A percentile compares a stretch with the other conserved stretches of the same genome.
Evolutionary conservation across 1,140 invertebrate genomes (phyloP).

Genomic region (Penaeus indicus): DNA sequence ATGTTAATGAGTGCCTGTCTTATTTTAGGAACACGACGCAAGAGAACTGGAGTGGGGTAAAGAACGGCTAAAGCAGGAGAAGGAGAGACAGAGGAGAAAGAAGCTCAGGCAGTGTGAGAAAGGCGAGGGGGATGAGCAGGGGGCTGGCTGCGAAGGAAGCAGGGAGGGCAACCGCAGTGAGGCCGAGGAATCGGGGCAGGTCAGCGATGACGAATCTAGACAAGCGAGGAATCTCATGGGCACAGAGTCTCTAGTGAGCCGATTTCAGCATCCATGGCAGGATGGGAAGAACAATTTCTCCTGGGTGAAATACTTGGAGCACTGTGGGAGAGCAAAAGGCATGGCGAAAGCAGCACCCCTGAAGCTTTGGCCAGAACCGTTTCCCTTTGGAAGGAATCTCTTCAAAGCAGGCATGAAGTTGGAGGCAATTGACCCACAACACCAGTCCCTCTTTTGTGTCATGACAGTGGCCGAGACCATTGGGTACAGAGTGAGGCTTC

Average conservation of each 20-base stretch:
- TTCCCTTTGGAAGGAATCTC: slow-evolving; percentile 75
- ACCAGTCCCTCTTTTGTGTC: slow-evolving; percentile 90
- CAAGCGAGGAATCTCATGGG: neutral
- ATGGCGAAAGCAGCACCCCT: slow-evolving; percentile 82
- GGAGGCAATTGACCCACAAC: slow-evolving; percentile 93
- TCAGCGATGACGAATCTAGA: slow-evolving; percentile 32
- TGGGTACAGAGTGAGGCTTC: slow-evolving; percentile 83
- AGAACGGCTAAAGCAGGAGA: slow-evolving; percentile 52
- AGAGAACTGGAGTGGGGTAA: slow-evolving; percentile 54
- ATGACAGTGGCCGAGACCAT: slow-evolving; percentile 86
- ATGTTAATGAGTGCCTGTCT: too few species aligned
- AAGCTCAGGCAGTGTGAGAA: slow-evolving; percentile 45
- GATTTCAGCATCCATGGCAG: slow-evolving; percentile 54
- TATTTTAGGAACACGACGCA: slow-evolving; percentile 54
- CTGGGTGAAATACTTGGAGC: slow-evolving; percentile 81
- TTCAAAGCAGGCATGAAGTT: slow-evolving; percentile 87
- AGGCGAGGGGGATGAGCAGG: slow-evolving; percentile 33
- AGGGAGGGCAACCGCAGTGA: slow-evolving; percentile 28
- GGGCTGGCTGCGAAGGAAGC: neutral
- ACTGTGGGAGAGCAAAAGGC: slow-evolving; percentile 69
- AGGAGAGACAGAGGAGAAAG: slow-evolving; percentile 51
- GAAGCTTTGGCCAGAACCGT: slow-evolving; percentile 84
- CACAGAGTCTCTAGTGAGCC: neutral
- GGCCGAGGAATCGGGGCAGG: neutral
- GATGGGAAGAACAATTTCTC: slow-evolving; percentile 73